phyloP scores from a whole-genome alignment of 2,888 invertebrate genomes.

The Lochmaea crataegi region DNA sequence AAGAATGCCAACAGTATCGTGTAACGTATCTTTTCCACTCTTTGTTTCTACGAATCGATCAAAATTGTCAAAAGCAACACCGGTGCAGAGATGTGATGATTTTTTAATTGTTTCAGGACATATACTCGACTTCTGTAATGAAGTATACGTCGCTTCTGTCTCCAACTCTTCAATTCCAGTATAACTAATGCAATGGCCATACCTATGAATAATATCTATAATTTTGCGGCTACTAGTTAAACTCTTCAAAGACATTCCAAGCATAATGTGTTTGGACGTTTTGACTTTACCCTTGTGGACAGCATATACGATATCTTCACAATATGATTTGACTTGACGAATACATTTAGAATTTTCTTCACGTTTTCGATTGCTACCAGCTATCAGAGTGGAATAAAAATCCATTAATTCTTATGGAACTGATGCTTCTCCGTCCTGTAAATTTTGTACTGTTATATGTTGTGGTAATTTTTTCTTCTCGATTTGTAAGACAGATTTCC shows the following conservation, averaged over 20 bases:
- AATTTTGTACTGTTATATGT: conserved; percentile 44
- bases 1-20: background rate
- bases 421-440: conserved; percentile 13
- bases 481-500: conserved; percentile 44
- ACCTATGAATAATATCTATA: background rate
- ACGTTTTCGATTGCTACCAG: conserved; percentile 29
- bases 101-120: background rate
- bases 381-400: conserved; percentile 18
- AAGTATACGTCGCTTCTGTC: conserved; percentile 28
- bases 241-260: background rate
- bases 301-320: background rate
- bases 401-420: background rate
- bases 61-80: conserved; percentile 42
- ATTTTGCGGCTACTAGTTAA: background rate
- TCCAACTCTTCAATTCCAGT: conserved; percentile 8
- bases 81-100: background rate
- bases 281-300: conserved; percentile 12
- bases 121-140: background rate
- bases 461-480: conserved; percentile 44
- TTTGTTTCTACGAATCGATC: conserved; percentile 31
- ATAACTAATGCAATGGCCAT: background rate
- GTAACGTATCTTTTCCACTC: conserved; percentile 17
- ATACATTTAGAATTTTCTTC: background rate
- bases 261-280: background rate
- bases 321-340: background rate